These are phyloP conservation scores for Magallana gigas DNA, from an alignment of 1,140 invertebrate genomes.

Conservation along the genomic window DNA sequence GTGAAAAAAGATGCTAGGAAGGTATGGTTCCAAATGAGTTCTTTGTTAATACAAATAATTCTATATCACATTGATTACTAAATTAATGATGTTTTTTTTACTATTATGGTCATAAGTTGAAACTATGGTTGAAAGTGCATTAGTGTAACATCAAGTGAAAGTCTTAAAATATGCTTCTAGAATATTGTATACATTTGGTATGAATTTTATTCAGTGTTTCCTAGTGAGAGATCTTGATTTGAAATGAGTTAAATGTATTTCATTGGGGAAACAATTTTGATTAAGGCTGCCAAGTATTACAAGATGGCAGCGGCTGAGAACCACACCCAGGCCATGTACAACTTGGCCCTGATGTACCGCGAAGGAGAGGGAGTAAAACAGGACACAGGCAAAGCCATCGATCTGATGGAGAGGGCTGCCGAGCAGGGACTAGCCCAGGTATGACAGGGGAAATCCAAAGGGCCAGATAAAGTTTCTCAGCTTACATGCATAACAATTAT, in stretches of 20 bases:
- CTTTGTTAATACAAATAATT: neutral
- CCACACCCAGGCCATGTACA: slow-evolving; percentile 72
- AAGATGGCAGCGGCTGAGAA: slow-evolving; percentile 69
- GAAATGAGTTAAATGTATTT: too few relatives aligned
- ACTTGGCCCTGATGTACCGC: slow-evolving; percentile 72
- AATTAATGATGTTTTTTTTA: too few relatives aligned
- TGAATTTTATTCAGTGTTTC: too few relatives aligned
- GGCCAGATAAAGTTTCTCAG: too few relatives aligned
- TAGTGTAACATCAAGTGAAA: too few relatives aligned
- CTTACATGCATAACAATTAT: too few relatives aligned
- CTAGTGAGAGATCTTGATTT: too few relatives aligned
- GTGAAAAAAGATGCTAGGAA: slow-evolving; percentile 67
- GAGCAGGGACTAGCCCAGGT: slow-evolving; percentile 71
- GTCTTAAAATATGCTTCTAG: too few relatives aligned
- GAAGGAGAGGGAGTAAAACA: slow-evolving; percentile 67
- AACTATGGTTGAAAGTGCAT: too few relatives aligned
- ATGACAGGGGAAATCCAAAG: neutral
- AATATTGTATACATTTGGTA: too few relatives aligned
- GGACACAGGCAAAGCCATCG: slow-evolving; percentile 61
- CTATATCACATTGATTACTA: too few relatives aligned
- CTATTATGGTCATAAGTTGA: too few relatives aligned
- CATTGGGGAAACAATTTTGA: neutral
- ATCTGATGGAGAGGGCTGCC: slow-evolving; percentile 71
- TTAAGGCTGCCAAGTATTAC: slow-evolving; percentile 70
- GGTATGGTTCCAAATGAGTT: slow-evolving; percentile 58